Percentiles rank a stretch among this genome's conserved stretches.
Conservation (phyloP, 2,113 vertebrate species). For the Progne subis region DNA sequence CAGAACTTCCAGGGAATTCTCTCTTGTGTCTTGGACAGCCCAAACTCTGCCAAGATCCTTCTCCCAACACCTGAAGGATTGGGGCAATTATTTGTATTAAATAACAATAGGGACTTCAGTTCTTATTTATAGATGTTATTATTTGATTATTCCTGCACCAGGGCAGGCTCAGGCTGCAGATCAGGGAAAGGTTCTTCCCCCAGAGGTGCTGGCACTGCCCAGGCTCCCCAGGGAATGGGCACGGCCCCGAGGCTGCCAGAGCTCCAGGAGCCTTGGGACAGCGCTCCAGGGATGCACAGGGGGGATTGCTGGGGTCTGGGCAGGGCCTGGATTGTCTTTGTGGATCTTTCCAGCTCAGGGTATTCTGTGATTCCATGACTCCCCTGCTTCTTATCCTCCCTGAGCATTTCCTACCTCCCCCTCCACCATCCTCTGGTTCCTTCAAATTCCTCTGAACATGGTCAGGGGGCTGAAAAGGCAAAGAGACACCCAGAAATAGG, state of each 20-base stretch:
- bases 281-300: neutral
- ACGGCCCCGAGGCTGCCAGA: neutral
- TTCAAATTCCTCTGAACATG: neutral
- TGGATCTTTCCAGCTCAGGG: neutral
- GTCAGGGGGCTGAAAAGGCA: neutral
- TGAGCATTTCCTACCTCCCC: neutral
- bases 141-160: neutral
- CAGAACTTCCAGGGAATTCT: neutral
- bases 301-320: fast-evolving
- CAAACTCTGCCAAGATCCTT: neutral
- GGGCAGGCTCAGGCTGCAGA: neutral
- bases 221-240: neutral
- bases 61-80: neutral
- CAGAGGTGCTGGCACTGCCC: neutral
- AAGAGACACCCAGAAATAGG: neutral
- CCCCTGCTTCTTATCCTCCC: neutral
- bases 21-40: neutral
- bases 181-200: neutral
- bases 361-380: neutral
- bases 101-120: neutral
- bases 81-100: neutral
- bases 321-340: fast-evolving
- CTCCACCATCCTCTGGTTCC: neutral
- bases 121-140: neutral
- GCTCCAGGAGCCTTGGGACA: neutral